phyloP scores from a whole-genome alignment of 2,888 invertebrate species.

The Meganola albula region DNA sequence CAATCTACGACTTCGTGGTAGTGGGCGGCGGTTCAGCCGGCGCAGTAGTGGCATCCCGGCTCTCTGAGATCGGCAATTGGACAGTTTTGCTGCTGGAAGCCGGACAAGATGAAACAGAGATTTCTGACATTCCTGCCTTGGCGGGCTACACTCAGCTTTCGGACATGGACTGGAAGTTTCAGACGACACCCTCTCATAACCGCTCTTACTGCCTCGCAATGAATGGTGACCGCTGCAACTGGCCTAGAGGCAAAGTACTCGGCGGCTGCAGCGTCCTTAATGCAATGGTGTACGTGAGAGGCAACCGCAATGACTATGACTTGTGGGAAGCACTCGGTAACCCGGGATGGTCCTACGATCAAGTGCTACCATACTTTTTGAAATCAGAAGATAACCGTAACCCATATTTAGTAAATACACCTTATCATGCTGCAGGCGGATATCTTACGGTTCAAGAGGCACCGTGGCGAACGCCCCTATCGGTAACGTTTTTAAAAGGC shows the following conservation, averaged over 20 bases:
- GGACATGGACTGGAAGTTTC: conserved; percentile 94
- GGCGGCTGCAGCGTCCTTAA: conserved; percentile 93
- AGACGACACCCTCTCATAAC: conserved; percentile 87
- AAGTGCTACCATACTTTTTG: conserved; percentile 89
- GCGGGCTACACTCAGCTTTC: conserved; percentile 91
- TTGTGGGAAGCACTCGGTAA: conserved; percentile 90
- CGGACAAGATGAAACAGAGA: conserved; percentile 92
- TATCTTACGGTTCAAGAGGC: conserved; percentile 90
- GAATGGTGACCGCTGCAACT: conserved; percentile 91
- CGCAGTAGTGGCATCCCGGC: conserved; percentile 89
- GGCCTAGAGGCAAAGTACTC: conserved; percentile 94
- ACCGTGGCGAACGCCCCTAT: conserved; percentile 88
- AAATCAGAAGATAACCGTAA: conserved; percentile 94
- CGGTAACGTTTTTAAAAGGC: conserved; percentile 89
- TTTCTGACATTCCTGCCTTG: conserved; percentile 91
- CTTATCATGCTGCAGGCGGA: conserved; percentile 87
- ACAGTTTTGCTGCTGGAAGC: conserved; percentile 90
- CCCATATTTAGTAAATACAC: conserved; percentile 85
- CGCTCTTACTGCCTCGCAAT: conserved; percentile 92
- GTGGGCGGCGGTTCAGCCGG: conserved; percentile 94
- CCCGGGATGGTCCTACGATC: conserved; percentile 90
- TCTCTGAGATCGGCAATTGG: conserved; percentile 90
- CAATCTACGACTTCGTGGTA: conserved; percentile 91
- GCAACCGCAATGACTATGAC: conserved; percentile 91
- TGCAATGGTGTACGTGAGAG: conserved; percentile 94